Evolutionary conservation across 2,113 vertebrate species (phyloP).

Genomic region (Piaya cayana): DNA sequence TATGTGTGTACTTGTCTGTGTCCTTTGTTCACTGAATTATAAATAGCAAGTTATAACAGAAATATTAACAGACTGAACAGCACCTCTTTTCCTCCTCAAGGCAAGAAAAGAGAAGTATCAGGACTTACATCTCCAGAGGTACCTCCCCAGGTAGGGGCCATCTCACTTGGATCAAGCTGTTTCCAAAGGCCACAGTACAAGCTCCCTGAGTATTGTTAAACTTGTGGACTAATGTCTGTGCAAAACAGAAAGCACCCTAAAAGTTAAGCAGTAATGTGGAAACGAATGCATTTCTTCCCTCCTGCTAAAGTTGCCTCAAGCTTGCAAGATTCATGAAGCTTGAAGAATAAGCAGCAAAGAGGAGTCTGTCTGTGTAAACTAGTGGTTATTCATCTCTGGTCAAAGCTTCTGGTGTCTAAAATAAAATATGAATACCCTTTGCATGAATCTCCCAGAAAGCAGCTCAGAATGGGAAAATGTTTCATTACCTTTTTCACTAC

Average conservation of each 20-base stretch:
- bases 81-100: background rate
- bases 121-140: background rate
- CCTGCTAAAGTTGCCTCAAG: background rate
- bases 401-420: background rate
- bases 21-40: background rate
- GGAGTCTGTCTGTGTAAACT: background rate
- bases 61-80: background rate
- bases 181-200: background rate
- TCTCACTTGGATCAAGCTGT: background rate
- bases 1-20: background rate
- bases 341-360: background rate
- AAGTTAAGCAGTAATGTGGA: background rate
- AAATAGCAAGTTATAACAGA: background rate
- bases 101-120: background rate
- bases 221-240: background rate
- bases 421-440: background rate
- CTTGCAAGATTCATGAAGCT: background rate
- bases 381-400: background rate
- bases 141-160: background rate
- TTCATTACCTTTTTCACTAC: background rate
- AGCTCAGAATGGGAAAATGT: background rate
- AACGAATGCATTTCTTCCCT: fast-evolving
- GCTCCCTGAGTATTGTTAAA: background rate
- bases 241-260: background rate
- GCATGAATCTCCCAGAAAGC: background rate